phyloP scores from a whole-genome alignment of 2,113 vertebrate genomes.

The Xenus cinereus region DNA sequence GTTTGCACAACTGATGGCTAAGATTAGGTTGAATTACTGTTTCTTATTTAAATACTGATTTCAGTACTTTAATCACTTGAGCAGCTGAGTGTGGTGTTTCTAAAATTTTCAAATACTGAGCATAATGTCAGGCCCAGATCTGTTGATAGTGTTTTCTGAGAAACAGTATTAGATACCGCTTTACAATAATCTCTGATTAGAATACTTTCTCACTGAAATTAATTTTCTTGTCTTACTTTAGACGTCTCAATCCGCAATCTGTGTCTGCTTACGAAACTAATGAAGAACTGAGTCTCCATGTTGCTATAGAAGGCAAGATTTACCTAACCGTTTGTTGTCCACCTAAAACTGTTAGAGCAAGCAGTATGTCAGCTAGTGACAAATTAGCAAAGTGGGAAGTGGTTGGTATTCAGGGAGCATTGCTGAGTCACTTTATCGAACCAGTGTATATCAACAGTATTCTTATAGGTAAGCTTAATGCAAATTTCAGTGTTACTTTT shows the following conservation, averaged over 20 bases:
- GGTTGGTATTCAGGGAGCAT: constrained; percentile 89
- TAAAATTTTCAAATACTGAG: neutral
- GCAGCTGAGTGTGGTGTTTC: neutral
- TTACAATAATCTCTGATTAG: neutral
- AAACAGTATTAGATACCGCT: neutral
- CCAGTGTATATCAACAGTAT: constrained; percentile 89
- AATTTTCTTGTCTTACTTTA: neutral
- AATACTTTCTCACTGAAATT: neutral
- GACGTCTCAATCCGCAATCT: constrained; percentile 83
- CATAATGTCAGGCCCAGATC: neutral
- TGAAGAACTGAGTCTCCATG: constrained; percentile 87
- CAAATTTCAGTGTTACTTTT: rapidly evolving
- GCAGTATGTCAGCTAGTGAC: constrained; percentile 91
- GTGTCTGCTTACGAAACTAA: constrained; percentile 83
- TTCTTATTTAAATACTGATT: neutral
- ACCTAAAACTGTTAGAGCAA: constrained; percentile 65
- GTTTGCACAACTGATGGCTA: neutral
- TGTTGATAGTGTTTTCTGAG: neutral
- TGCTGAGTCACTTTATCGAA: constrained; percentile 93
- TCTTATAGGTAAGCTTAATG: constrained; percentile 80
- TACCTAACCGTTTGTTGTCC: constrained; percentile 82
- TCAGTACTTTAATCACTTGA: neutral
- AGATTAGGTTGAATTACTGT: neutral
- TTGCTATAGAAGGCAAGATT: constrained; percentile 87
- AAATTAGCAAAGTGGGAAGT: constrained; percentile 95